Percentiles rank a stretch among this genome's conserved stretches.
Evolutionary conservation across 2,113 vertebrate species (phyloP).

Genomic region (Apaloderma vittatum): DNA sequence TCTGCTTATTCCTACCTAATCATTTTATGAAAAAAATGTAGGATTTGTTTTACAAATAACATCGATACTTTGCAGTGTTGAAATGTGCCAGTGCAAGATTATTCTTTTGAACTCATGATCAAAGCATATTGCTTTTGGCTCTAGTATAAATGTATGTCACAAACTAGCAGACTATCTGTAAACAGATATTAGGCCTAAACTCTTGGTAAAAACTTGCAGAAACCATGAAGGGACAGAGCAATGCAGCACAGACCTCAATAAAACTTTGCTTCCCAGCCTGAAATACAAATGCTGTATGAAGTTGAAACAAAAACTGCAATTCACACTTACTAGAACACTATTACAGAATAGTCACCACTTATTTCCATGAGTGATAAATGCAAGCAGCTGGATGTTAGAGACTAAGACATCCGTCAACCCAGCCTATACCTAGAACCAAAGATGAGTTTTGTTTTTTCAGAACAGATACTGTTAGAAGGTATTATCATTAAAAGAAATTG

Average conservation of each 20-base stretch:
- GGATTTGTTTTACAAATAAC: background rate
- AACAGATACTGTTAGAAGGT: background rate
- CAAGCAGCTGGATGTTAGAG: background rate
- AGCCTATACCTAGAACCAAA: background rate
- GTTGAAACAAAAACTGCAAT: background rate
- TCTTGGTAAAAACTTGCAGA: background rate
- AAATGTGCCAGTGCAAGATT: background rate
- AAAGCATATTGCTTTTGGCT: background rate
- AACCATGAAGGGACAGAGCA: background rate
- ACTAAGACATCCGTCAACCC: background rate
- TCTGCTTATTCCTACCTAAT: background rate
- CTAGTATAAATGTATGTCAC: background rate
- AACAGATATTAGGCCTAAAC: background rate
- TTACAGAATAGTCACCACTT: background rate
- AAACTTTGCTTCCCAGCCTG: background rate
- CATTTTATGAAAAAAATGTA: background rate
- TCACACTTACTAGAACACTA: background rate
- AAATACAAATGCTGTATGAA: background rate
- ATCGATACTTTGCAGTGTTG: background rate
- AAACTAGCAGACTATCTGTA: background rate
- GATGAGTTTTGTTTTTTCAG: background rate
- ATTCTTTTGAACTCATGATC: background rate
- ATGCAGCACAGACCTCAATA: background rate
- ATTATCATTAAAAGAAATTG: background rate
- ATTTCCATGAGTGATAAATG: background rate